phyloP scores from a whole-genome alignment of 2,113 vertebrate genomes.

The Python bivittatus region DNA sequence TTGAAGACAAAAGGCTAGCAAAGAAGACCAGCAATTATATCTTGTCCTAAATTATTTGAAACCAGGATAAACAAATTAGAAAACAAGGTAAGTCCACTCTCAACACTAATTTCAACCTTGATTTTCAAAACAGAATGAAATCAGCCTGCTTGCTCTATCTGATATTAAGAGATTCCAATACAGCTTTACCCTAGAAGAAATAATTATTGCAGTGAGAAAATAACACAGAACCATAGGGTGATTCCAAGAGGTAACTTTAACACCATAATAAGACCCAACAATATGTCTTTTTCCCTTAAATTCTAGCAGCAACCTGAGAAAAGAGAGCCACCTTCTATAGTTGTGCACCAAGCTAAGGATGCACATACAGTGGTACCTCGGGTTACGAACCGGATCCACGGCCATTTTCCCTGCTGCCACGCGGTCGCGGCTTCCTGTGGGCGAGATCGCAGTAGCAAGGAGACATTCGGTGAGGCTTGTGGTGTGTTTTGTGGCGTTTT shows the following conservation, averaged over 20 bases:
- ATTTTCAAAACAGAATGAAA: not conserved
- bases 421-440: no score
- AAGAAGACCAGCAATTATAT: not conserved
- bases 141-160: not conserved
- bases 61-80: not conserved
- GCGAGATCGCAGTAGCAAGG: no score
- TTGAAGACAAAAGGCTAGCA: not conserved
- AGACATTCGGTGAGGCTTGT: no score
- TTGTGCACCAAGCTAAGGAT: not conserved
- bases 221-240: not conserved
- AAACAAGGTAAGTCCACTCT: not conserved
- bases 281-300: not conserved
- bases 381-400: no score
- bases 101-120: not conserved
- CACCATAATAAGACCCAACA: not conserved
- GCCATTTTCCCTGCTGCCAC: no score
- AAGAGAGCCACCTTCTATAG: not conserved
- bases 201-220: not conserved
- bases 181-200: not conserved
- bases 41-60: not conserved
- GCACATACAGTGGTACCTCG: no score
- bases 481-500: no score
- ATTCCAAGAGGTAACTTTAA: not conserved
- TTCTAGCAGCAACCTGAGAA: not conserved
- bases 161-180: not conserved